These are phyloP conservation scores for Sternotherus odoratus DNA, from an alignment of 2,797 vertebrate genomes.

Conservation along the genomic window DNA sequence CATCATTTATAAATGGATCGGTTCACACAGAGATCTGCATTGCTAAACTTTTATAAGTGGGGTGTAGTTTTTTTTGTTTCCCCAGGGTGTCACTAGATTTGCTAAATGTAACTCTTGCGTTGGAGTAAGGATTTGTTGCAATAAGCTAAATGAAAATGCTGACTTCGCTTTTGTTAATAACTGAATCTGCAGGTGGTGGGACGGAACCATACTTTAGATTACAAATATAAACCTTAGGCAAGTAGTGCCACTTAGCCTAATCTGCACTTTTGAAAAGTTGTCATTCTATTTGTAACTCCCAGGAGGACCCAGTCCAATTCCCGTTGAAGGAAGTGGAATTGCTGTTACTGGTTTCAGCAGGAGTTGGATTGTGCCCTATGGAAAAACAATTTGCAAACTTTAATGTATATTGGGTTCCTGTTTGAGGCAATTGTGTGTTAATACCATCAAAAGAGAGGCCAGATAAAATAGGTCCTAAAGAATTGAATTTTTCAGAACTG, in stretches of 20 bases:
- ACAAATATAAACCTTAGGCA: constrained; percentile 1
- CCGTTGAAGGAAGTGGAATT: neutral
- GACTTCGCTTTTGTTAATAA: constrained; percentile 59
- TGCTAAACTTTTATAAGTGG: constrained; percentile 34
- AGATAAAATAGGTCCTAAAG: neutral
- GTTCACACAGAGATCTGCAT: constrained; percentile 31
- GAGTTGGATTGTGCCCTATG: neutral
- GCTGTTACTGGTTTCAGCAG: neutral
- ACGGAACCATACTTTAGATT: constrained; percentile 51
- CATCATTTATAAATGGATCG: neutral
- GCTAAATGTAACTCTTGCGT: constrained; percentile 36
- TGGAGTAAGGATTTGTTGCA: constrained; percentile 18
- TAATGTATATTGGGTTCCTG: neutral
- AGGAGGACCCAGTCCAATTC: neutral
- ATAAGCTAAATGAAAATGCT: constrained; percentile 58
- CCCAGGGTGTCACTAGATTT: constrained; percentile 55
- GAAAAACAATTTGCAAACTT: neutral
- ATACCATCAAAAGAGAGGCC: neutral
- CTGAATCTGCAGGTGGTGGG: neutral
- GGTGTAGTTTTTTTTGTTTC: neutral
- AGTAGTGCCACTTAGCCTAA: constrained; percentile 32
- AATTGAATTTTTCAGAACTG: no score
- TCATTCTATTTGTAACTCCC: neutral
- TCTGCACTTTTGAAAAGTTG: neutral
- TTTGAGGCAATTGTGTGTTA: constrained; percentile 6